Conservation (phyloP, 2,797 vertebrate species). For the Peromyscus melanophrys region DNA sequence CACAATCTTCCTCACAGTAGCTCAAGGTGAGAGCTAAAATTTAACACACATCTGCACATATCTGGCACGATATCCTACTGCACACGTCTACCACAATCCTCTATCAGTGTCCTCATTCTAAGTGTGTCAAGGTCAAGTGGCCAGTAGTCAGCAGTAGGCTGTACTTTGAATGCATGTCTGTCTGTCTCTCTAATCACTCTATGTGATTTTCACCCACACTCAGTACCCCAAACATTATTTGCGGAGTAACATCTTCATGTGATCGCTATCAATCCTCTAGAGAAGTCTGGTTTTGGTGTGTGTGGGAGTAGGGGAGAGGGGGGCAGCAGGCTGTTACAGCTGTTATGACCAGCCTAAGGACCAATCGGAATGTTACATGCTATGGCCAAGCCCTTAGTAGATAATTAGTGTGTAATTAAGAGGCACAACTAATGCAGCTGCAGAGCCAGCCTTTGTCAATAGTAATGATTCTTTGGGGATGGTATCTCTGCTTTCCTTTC, state of each 20-base stretch:
- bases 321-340: background rate
- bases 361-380: background rate
- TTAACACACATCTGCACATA: background rate
- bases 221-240: background rate
- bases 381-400: conserved; percentile 42
- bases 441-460: conserved; percentile 17
- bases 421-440: conserved; percentile 34
- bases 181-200: background rate
- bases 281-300: background rate
- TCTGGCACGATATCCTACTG: background rate
- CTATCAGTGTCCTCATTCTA: background rate
- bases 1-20: background rate
- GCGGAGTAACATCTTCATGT: conserved; percentile 1
- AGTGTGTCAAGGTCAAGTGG: background rate
- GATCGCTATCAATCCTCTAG: background rate
- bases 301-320: background rate
- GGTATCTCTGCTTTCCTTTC: conserved; percentile 24
- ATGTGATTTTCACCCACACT: background rate
- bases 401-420: conserved; percentile 61
- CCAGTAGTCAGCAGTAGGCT: background rate
- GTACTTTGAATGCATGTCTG: background rate
- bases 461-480: conserved; percentile 34
- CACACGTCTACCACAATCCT: background rate
- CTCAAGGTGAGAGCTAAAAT: background rate
- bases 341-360: background rate